phyloP scores from a whole-genome alignment of 2,888 invertebrate species.

The Zygothrica quintamaculata region DNA sequence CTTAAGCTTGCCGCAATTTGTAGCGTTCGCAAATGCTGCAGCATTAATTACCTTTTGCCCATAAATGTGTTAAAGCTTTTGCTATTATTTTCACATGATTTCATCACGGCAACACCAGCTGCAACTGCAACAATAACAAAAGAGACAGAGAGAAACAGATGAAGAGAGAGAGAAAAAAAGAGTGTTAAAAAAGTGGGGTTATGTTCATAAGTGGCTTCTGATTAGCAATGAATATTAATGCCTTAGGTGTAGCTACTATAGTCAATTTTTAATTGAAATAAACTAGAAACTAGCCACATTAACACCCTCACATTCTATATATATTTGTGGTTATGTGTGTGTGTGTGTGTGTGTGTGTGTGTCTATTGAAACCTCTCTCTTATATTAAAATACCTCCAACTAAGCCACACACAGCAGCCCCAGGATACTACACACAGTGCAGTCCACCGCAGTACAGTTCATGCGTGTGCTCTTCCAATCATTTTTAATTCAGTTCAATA shows the following conservation, averaged over 20 bases:
- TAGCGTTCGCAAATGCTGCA: conserved; percentile 53
- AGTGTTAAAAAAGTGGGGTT: conserved; percentile 10
- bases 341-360: conserved; percentile 11
- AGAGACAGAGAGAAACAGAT: conserved; percentile 1
- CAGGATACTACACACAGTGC: no score
- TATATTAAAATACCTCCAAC: conserved; percentile 53
- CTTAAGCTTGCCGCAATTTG: conserved; percentile 32
- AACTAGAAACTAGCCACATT: conserved; percentile 50
- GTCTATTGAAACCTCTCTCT: conserved; percentile 1
- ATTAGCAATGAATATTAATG: conserved; percentile 68
- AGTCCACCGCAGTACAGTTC: conserved; percentile 14
- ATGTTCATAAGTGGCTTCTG: conserved; percentile 22
- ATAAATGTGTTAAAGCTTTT: conserved; percentile 32
- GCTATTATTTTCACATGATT: conserved; percentile 44
- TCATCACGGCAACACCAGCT: conserved; percentile 32
- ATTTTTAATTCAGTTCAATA: conserved; percentile 29
- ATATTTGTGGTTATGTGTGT: conserved; percentile 2
- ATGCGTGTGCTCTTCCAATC: conserved; percentile 3
- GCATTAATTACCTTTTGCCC: conserved; percentile 52
- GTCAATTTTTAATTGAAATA: conserved; percentile 63
- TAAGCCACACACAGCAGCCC: conserved; percentile 20
- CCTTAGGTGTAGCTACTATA: conserved; percentile 11
- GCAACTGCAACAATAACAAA: conserved; percentile 18
- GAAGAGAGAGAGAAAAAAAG: conserved; percentile 2
- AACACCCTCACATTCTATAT: conserved; percentile 3